A percentile compares a stretch with the other conserved stretches of the same genome.
These are phyloP conservation scores for Panulirus ornatus DNA, from an alignment of 1,140 invertebrate genomes.

Conservation along the genomic window DNA sequence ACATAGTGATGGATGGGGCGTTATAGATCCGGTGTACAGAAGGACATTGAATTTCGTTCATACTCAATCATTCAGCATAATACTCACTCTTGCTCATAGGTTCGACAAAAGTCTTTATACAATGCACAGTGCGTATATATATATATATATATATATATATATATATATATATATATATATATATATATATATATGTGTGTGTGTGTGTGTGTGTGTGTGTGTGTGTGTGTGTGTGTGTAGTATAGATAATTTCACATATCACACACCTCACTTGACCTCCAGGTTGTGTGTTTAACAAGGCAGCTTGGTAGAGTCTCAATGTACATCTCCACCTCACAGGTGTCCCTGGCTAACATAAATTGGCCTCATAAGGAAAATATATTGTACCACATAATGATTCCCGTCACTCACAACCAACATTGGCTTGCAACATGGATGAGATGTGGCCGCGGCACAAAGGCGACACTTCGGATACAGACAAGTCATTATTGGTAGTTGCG, in stretches of 20 bases:
- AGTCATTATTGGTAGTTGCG: no score
- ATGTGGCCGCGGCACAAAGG: no score
- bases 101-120: not conserved
- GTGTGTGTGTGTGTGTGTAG: constrained; percentile 6
- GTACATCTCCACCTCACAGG: not conserved
- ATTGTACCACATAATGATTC: not conserved
- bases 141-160: constrained; percentile 51
- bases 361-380: not conserved
- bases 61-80: not conserved
- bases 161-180: not conserved
- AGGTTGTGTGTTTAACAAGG: not conserved
- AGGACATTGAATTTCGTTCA: not conserved
- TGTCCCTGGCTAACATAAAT: not conserved
- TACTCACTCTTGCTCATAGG: no score
- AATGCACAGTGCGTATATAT: constrained; percentile 11
- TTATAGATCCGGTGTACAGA: not conserved
- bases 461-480: no score
- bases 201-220: constrained; percentile 14
- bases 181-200: not conserved
- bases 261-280: not conserved
- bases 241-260: not conserved
- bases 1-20: not conserved
- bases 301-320: not conserved
- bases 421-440: no score
- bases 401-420: not conserved